These are phyloP conservation scores for Campylomormyrus numenius DNA, from an alignment of 2,113 vertebrate genomes.

Conservation along the genomic window DNA sequence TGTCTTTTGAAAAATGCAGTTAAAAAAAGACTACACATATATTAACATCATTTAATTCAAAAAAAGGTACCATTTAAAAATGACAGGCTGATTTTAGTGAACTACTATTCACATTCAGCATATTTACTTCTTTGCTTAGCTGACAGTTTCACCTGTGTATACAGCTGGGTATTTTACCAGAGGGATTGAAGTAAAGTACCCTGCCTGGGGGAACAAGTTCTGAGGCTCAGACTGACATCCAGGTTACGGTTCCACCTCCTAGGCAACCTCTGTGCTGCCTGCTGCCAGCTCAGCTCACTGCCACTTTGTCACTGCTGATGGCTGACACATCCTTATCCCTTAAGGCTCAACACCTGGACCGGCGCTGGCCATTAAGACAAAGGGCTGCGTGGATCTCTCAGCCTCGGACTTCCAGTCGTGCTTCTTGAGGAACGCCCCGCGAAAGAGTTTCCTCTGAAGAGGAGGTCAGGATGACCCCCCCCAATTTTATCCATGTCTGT, in stretches of 20 bases:
- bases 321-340: slow-evolving; percentile 54
- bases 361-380: slow-evolving; percentile 62
- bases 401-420: slow-evolving; percentile 64
- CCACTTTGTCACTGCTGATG: slow-evolving; percentile 55
- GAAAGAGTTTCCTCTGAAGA: slow-evolving; percentile 43
- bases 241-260: background rate
- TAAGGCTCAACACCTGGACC: slow-evolving; percentile 64
- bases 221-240: background rate
- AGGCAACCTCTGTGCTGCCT: background rate
- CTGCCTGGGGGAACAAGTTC: slow-evolving; percentile 27
- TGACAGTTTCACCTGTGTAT: slow-evolving; percentile 27
- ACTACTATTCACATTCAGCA: background rate
- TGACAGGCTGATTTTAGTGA: background rate
- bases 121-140: background rate
- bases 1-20: background rate
- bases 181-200: slow-evolving; percentile 22
- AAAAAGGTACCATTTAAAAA: background rate
- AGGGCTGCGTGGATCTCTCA: slow-evolving; percentile 63
- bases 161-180: slow-evolving; percentile 18
- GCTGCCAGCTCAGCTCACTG: slow-evolving; percentile 48
- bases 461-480: slow-evolving; percentile 25
- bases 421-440: slow-evolving; percentile 65
- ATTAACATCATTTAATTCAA: background rate
- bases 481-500: slow-evolving; percentile 1
- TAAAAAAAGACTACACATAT: background rate